A percentile compares a stretch with the other conserved stretches of the same genome.
phyloP scores from a whole-genome alignment of 2,888 invertebrate species.

The Yponomeuta malinellus region DNA sequence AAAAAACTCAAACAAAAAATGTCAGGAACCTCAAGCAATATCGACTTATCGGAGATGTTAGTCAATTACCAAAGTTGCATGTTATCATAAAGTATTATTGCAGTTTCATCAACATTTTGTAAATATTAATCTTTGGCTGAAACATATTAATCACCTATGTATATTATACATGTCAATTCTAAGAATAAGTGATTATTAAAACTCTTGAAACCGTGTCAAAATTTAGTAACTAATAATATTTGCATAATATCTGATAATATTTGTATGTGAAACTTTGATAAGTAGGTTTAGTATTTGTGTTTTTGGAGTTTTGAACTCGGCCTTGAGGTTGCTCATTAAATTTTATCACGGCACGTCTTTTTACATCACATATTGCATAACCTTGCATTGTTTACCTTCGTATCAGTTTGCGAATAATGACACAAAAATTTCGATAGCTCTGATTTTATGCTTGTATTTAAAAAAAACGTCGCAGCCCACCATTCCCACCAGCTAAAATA shows the following conservation, averaged over 20 bases:
- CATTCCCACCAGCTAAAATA: neutral
- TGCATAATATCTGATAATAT: too few species aligned
- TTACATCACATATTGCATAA: neutral
- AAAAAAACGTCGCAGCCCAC: neutral
- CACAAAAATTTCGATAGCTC: too few species aligned
- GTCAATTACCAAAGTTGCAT: neutral
- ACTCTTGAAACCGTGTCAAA: neutral
- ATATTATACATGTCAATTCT: neutral
- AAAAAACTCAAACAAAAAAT: neutral
- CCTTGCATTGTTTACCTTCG: neutral
- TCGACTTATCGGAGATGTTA: neutral
- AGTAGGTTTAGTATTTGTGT: neutral
- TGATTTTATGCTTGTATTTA: too few species aligned
- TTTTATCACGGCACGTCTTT: conserved; percentile 1
- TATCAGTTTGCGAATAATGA: too few species aligned
- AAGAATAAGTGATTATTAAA: neutral
- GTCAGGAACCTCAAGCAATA: neutral
- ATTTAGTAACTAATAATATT: neutral
- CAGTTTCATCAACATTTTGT: too few species aligned
- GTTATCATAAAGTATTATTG: neutral
- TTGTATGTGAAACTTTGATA: neutral
- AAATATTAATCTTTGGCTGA: too few species aligned
- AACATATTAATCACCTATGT: neutral
- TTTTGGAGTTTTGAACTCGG: conserved; percentile 8
- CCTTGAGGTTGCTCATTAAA: conserved; percentile 13